These are phyloP conservation scores for Euzophera pinguis DNA, from an alignment of 2,888 invertebrate genomes.

Conservation along the genomic window DNA sequence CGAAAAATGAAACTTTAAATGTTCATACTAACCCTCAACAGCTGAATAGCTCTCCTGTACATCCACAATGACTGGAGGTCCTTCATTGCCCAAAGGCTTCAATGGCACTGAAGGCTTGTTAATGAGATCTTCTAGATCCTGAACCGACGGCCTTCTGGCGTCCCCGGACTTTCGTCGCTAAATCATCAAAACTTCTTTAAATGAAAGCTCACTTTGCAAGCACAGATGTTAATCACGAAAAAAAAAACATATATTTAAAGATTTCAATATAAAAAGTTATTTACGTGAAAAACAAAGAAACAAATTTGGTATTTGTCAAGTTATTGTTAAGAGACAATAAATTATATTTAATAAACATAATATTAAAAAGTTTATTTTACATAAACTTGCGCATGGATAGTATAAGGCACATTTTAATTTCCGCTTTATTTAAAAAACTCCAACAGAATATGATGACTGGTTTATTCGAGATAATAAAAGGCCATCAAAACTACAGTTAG, in stretches of 20 bases:
- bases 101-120: constrained; percentile 95
- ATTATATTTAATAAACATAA: background rate
- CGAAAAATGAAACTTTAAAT: background rate
- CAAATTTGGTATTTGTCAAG: background rate
- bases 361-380: background rate
- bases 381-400: background rate
- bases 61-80: constrained; percentile 94
- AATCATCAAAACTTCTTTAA: constrained; percentile 39
- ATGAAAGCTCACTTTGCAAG: background rate
- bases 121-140: constrained; percentile 93
- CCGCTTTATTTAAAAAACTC: background rate
- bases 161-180: constrained; percentile 93
- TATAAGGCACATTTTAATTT: background rate
- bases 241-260: constrained; percentile 29
- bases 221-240: constrained; percentile 47
- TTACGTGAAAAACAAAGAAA: constrained; percentile 1
- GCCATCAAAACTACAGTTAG: constrained; percentile 26
- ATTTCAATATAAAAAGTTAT: background rate
- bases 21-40: constrained; percentile 88
- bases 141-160: constrained; percentile 92
- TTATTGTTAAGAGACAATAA: too few species aligned
- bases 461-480: constrained; percentile 19
- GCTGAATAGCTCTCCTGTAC: constrained; percentile 97
- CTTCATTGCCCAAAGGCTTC: constrained; percentile 87
- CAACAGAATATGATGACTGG: background rate